A percentile compares a stretch with the other conserved stretches of the same genome.
Evolutionary conservation across 2,888 invertebrate genomes (phyloP).

Genomic region (Lasius platythorax): DNA sequence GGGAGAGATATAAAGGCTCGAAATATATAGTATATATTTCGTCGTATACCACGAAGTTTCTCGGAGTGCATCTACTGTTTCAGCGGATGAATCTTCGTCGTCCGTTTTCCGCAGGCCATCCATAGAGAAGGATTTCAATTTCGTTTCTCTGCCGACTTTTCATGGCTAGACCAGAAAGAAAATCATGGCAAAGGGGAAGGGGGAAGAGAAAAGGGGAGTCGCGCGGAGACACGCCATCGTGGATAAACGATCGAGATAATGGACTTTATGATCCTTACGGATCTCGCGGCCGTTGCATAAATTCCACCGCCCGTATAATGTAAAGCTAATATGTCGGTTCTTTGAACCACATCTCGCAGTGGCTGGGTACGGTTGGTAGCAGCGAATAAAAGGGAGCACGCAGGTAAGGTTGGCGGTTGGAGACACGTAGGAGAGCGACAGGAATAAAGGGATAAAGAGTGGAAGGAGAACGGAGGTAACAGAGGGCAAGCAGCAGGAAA

Average conservation of each 20-base stretch:
- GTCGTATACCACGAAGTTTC: constrained; percentile 44
- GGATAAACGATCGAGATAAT: constrained; percentile 75
- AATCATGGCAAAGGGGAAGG: constrained; percentile 16
- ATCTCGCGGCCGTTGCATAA: constrained; percentile 75
- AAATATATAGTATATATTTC: constrained; percentile 17
- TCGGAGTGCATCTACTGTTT: constrained; percentile 47
- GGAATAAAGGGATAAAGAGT: constrained; percentile 45
- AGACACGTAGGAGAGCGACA: constrained; percentile 30
- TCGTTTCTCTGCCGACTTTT: constrained; percentile 37
- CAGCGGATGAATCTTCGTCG: constrained; percentile 45
- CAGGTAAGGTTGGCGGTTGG: constrained; percentile 49
- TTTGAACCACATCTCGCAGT: constrained; percentile 48
- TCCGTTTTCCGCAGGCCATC: constrained; percentile 64
- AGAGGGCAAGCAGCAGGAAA: constrained; percentile 45
- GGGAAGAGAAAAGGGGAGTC: constrained; percentile 9
- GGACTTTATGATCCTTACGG: constrained; percentile 72
- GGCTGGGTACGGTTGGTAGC: constrained; percentile 6
- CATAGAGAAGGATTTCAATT: constrained; percentile 67
- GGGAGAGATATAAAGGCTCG: constrained; percentile 17
- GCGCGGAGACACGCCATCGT: constrained; percentile 52
- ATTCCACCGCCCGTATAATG: constrained; percentile 73
- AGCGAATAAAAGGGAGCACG: constrained; percentile 23
- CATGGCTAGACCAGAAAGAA: constrained; percentile 38
- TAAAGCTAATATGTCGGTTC: constrained; percentile 70
- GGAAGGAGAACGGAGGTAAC: constrained; percentile 29